Evolutionary conservation across 2,888 invertebrate species (phyloP).

Genomic region (Acleris cristana): DNA sequence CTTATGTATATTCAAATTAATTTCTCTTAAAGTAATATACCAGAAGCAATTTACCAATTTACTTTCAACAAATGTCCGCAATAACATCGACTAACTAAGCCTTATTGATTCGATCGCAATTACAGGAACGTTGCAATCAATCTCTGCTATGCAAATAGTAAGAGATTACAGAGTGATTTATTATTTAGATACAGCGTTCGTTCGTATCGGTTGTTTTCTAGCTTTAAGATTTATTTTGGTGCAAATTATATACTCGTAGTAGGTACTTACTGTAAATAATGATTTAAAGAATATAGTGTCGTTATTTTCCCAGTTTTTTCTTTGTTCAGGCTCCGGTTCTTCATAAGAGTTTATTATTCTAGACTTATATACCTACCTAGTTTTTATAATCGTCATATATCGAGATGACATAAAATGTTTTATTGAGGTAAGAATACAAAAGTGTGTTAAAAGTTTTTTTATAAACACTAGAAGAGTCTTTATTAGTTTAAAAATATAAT

Average conservation of each 20-base stretch:
- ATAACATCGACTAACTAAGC: conserved; percentile 25
- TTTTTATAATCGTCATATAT: no score
- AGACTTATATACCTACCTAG: no score
- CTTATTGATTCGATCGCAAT: conserved; percentile 35
- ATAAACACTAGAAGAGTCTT: no score
- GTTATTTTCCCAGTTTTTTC: background rate
- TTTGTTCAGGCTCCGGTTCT: no score
- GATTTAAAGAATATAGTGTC: background rate
- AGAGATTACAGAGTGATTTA: conserved; percentile 32
- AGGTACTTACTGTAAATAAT: background rate
- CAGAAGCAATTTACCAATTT: background rate
- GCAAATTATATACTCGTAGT: background rate
- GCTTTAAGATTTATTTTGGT: conserved; percentile 25
- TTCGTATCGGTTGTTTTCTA: conserved; percentile 18
- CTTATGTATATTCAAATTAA: background rate
- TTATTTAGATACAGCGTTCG: conserved; percentile 23
- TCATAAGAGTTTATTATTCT: no score
- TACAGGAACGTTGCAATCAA: conserved; percentile 31
- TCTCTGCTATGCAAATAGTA: conserved; percentile 30
- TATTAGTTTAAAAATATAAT: no score
- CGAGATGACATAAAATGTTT: no score
- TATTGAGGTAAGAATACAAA: no score
- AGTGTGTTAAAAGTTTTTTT: no score
- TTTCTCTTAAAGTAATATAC: background rate
- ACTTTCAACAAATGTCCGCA: conserved; percentile 1